Evolutionary conservation across 2,888 invertebrate species (phyloP), one percentile per base, ranked within the genome.

Genomic region (Zeuzera pyrina): DNA sequence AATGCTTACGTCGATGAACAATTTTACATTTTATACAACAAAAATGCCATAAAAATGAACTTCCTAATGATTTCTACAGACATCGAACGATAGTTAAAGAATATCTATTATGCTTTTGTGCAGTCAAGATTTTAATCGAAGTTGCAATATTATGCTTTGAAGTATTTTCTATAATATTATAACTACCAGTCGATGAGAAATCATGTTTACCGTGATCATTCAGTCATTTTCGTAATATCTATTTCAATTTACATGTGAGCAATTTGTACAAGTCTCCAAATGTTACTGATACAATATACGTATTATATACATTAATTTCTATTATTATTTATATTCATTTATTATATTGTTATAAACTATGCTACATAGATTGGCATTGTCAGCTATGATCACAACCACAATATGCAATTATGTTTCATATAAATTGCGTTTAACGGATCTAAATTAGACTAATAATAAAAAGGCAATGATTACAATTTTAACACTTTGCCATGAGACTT

Each of bases 181-280:
- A 73, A 46, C 76, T 79, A 79, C 64, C 79, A 78, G 74, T 79
- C 78, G 66, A 76, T 67, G 67, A 69, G 66, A 73, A 74, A 73
- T 59, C 59, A 53, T 68, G n/a, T n/a, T n/a, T n/a, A n/a, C n/a
- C n/a, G n/a, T n/a, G 66, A 71, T 64, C 70, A 62, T 69, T 79
- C 79, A 79, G 79, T 79, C 79, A 59, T 79, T 74, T 77, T 70
- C 54, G 38, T 50, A 29, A 39, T 35, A 36, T 31, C 33, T 38
- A 40, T 36, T 34, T 32, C 32, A 77, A 76, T 70, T 70, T 76
- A 78, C 74, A 76, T 55, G 55, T 81, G 81, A 83, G 81, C 81
- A 81, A 67, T 74, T 83, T 83, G 79, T 83, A 83, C 81, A 83
- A 73, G 66, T 76, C 66, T 77, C 74, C 70, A 76, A 79, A 79